Base-by-base conservation (phyloP, 2,113 vertebrate species). In the Emydura subglobosa region DNA sequence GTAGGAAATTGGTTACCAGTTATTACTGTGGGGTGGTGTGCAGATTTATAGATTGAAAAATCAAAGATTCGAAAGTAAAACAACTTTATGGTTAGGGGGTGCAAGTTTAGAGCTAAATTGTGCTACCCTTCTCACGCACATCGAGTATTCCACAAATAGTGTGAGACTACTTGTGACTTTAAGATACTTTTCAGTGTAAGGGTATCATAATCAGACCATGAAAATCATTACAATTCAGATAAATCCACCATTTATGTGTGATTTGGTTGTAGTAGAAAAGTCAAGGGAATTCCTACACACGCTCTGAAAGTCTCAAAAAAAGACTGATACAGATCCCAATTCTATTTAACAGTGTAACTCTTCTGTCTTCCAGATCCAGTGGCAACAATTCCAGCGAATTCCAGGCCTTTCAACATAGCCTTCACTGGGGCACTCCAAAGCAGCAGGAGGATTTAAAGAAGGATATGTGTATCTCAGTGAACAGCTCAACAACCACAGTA, bases 61-160 rank as follows among this genome's bases (percentile, higher is more conserved):
- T 7, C 1, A 0, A 22, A 53, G 31, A 51, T 65, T 9, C 6
- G 24, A 27, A 34, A 1, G 24, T 55, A n/a, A 29, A 10, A 3
- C 21, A 51, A 12, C 19, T 12, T 65, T 0, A 0, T 3, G 0
- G 50, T 50, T 50, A 9, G 50, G 50, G 5, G 10, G 78, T 4
- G n/a, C 6, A 61, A 2, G 24, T 4, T 19, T 0, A 0, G 11
- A 92, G 44, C 14, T 16, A 3, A 31, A 29, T 42, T 29, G 74
- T 29, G 31, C 16, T 65, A 65, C 31, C 61, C 31, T 34, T 65
- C 31, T n/a, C 61, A 17, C 61, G 17, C 31, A 7, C 61, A 29
- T 31, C 12, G 13, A 31, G 27, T 61, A 17, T 68, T 68, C 34
- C 34, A 19, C 34, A 19, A 68, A 13, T 8, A n/a, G 34, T 16